phyloP scores from a whole-genome alignment of 1,140 invertebrate species.

The Drosophila mojavensis region DNA sequence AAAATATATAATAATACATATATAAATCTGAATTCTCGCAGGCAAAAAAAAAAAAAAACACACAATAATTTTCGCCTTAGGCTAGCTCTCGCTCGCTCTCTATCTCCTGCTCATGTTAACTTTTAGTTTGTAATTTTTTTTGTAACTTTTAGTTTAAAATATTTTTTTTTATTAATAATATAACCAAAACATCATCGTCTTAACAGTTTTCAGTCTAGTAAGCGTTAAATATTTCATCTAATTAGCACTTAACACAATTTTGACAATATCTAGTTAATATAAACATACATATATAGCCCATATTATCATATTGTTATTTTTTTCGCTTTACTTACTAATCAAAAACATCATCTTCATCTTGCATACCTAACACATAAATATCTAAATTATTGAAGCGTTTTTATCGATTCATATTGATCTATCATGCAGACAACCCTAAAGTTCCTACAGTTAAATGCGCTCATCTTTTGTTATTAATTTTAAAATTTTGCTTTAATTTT shows the following conservation, averaged over 20 bases:
- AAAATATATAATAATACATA: constrained; percentile 39
- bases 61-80: constrained; percentile 56
- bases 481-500: constrained; percentile 3
- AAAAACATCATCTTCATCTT: constrained; percentile 5
- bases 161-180: neutral
- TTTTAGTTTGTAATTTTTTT: constrained; percentile 28
- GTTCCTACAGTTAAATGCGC: constrained; percentile 61
- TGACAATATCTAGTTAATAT: constrained; percentile 16
- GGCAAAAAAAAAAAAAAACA: constrained; percentile 48
- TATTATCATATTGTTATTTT: constrained; percentile 22
- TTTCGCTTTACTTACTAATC: constrained; percentile 23
- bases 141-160: neutral
- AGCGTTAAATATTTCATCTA: constrained; percentile 39
- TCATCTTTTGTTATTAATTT: constrained; percentile 28
- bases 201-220: constrained; percentile 32
- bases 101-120: constrained; percentile 44
- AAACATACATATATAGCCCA: constrained; percentile 7
- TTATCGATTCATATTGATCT: neutral
- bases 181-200: neutral
- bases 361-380: constrained; percentile 21
- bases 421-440: constrained; percentile 23
- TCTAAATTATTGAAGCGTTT: constrained; percentile 1
- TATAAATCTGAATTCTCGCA: constrained; percentile 39
- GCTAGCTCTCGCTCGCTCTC: constrained; percentile 47
- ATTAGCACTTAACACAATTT: constrained; percentile 43